A percentile compares a stretch with the other conserved stretches of the same genome.
Conservation (phyloP, 2,888 invertebrate species). For the Himalopsyche tibetana region DNA sequence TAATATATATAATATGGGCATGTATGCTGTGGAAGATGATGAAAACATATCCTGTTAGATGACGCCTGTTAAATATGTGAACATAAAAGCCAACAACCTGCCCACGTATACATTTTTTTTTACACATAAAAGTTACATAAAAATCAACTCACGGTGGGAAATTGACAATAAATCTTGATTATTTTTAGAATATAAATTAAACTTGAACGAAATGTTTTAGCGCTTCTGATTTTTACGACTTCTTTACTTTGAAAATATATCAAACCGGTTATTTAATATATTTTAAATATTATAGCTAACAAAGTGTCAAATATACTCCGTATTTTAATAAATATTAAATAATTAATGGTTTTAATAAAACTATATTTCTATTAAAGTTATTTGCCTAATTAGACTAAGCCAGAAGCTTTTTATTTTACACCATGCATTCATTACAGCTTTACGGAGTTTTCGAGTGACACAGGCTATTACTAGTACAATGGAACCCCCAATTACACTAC, state of each 20-base stretch:
- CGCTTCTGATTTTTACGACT: conserved; percentile 39
- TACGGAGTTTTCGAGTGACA: no score
- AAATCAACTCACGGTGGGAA: conserved; percentile 25
- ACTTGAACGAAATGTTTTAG: conserved; percentile 19
- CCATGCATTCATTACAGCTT: no score
- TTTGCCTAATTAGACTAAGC: no score
- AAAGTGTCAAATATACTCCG: background rate
- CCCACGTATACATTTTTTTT: background rate
- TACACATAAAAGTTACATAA: background rate
- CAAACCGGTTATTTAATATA: background rate
- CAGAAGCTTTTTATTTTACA: no score
- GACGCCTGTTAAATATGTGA: conserved; percentile 25
- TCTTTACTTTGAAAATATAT: background rate
- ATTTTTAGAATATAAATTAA: conserved; percentile 28
- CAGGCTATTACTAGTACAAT: no score
- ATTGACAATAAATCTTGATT: conserved; percentile 37
- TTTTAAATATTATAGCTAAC: background rate
- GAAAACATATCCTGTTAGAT: conserved; percentile 45
- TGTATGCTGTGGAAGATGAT: background rate
- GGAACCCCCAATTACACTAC: no score
- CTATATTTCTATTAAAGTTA: no score
- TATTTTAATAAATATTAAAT: conserved; percentile 2
- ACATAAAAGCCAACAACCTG: conserved; percentile 17
- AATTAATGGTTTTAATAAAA: background rate
- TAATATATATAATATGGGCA: background rate